Base-by-base conservation (phyloP, 2,113 vertebrate genomes). In the Callopanchax toddi region DNA sequence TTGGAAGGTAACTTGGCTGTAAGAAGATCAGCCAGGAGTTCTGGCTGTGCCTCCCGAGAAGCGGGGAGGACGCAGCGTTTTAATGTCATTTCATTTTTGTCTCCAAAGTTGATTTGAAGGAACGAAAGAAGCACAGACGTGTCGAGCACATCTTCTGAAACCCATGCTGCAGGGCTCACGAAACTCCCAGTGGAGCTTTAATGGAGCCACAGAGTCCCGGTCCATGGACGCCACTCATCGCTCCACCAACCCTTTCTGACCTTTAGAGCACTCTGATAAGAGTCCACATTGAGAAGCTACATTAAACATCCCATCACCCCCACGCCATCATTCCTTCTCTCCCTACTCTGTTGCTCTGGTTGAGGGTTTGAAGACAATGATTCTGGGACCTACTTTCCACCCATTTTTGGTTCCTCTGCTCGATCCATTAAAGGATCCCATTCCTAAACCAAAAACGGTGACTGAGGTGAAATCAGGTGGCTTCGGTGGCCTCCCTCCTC, bases 281-380 rank as follows among this genome's bases (percentile, higher is more conserved):
- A 79, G 81, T 91, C 78, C 74, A 80, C 75, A 78, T 71, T 52
- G 84, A 80, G 76, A 89, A 84, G 87, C 73, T 82, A 81, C 89
- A 86, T 82, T 66, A 69, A 79, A 84, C 57, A 73, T 65, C 61
- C 58, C 76, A 61, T 40, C 42, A 64, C 26, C 29, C 50, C 10
- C 46, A 55, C n/a, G n/a, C n/a, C 48, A 21, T 64, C 53, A 25
- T 73, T 70, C 55, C 79, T 49, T 45, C 76, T 60, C 76, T 54
- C 29, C 23, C 23, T 40, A 44, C 58, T 42, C 72, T 74, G 29
- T 42, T 55, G 70, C 52, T 79, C 74, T 69, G 68, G 67, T 64
- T 76, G 78, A 88, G 72, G 85, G 76, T 89, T 85, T 90, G 84
- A 90, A 90, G 87, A 90, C 87, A 82, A 72, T 60, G 85, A 90